Evolutionary conservation across 1,140 invertebrate species (phyloP).

Genomic region (Watersipora subatra): DNA sequence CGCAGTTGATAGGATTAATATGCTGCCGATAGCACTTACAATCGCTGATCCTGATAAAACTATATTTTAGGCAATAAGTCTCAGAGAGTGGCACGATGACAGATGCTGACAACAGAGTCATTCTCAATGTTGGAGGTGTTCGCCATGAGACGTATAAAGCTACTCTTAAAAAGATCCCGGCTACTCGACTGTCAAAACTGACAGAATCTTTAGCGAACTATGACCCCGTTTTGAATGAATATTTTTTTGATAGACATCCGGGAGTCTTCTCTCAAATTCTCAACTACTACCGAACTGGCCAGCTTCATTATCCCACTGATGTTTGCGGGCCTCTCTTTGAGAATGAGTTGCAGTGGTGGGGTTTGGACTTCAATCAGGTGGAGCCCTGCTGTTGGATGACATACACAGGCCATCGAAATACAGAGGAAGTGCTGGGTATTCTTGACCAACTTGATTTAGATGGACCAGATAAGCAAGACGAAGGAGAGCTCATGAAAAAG

Average conservation of each 20-base stretch:
- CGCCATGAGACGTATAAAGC: constrained; percentile 87
- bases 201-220: constrained; percentile 85
- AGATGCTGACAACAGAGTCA: constrained; percentile 78
- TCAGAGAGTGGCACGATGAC: constrained; percentile 15
- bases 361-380: constrained; percentile 48
- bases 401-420: constrained; percentile 91
- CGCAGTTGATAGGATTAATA: too few relatives aligned
- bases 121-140: constrained; percentile 94
- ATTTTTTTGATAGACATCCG: constrained; percentile 96
- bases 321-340: constrained; percentile 96
- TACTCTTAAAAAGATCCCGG: constrained; percentile 84
- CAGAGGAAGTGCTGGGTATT: constrained; percentile 81
- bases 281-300: constrained; percentile 82
- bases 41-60: too few relatives aligned
- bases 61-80: too few relatives aligned
- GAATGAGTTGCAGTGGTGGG: constrained; percentile 51
- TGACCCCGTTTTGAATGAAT: constrained; percentile 89
- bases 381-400: constrained; percentile 97
- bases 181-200: constrained; percentile 70
- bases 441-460: constrained; percentile 83
- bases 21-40: too few relatives aligned
- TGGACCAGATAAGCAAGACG: constrained; percentile 68
- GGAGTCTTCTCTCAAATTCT: constrained; percentile 89
- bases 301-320: constrained; percentile 93
- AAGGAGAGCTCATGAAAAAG: constrained; percentile 71